Conservation (phyloP, 2,113 vertebrate species). For the Phocoena phocoena region DNA sequence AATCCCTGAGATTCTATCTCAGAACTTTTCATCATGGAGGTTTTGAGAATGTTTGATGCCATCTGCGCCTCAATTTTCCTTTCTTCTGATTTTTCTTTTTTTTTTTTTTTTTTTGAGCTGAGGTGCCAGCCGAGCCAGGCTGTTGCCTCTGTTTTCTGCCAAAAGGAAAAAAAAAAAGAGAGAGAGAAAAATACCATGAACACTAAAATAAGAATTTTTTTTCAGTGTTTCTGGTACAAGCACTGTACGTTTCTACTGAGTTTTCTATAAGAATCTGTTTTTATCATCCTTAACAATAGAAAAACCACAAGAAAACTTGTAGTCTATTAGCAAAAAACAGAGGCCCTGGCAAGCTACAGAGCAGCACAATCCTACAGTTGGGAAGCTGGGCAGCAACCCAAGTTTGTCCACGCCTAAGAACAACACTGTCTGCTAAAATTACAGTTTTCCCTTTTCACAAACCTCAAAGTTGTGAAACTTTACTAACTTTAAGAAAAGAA, state of each 20-base stretch:
- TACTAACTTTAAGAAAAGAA: constrained; percentile 75
- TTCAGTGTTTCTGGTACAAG: constrained; percentile 64
- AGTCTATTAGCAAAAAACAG: constrained; percentile 80
- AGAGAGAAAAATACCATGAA: constrained; percentile 65
- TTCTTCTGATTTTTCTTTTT: constrained; percentile 67
- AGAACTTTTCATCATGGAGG: constrained; percentile 63
- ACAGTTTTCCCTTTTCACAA: constrained; percentile 81
- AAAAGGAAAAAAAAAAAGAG: constrained; percentile 51
- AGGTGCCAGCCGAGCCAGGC: constrained; percentile 76
- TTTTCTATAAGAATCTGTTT: constrained; percentile 62
- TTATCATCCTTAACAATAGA: constrained; percentile 58
- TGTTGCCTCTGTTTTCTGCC: constrained; percentile 73
- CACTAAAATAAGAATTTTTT: constrained; percentile 68
- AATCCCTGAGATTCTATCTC: constrained; percentile 29
- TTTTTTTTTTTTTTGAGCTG: not conserved
- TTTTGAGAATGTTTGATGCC: constrained; percentile 67
- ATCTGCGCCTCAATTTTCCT: constrained; percentile 75
- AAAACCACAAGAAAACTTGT: constrained; percentile 53
- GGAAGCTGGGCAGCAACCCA: constrained; percentile 71
- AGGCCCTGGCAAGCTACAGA: constrained; percentile 67
- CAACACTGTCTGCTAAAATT: constrained; percentile 80
- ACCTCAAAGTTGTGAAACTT: constrained; percentile 81
- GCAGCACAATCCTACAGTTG: constrained; percentile 67
- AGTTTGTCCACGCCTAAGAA: constrained; percentile 70
- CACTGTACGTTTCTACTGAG: constrained; percentile 53